Conservation (phyloP, 2,113 vertebrate species). For the Elgaria multicarinata region DNA sequence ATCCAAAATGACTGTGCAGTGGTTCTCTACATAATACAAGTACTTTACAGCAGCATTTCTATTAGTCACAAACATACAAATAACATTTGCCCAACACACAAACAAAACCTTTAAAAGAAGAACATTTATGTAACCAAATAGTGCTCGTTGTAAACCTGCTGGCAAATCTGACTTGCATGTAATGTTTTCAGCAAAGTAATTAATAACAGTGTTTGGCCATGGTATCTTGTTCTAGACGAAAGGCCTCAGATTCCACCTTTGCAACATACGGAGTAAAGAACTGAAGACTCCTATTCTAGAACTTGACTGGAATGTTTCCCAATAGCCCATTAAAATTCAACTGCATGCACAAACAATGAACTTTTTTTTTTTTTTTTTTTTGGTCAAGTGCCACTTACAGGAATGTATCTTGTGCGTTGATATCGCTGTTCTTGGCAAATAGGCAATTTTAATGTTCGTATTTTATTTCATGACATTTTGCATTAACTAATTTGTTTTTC, state of each 20-base stretch:
- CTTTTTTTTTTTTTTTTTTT: neutral
- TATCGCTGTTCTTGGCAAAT: accelerated
- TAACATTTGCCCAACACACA: slow-evolving; percentile 6
- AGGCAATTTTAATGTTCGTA: neutral
- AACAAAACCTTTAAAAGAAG: neutral
- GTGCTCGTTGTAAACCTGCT: neutral
- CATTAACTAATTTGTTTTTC: neutral
- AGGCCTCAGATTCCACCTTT: neutral
- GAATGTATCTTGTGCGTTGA: accelerated
- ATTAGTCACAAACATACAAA: slow-evolving; percentile 18
- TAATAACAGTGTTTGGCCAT: neutral
- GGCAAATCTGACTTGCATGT: neutral
- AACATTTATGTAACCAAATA: neutral
- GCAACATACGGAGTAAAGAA: neutral
- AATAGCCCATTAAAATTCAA: neutral
- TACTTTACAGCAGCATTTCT: slow-evolving; percentile 68
- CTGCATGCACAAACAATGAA: neutral
- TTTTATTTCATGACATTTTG: neutral
- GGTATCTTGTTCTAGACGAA: slow-evolving; percentile 40
- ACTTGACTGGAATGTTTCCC: neutral
- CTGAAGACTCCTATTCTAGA: slow-evolving; percentile 42
- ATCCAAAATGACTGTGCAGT: slow-evolving; percentile 44
- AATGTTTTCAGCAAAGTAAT: neutral
- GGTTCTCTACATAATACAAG: slow-evolving; percentile 54
- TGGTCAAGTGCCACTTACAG: neutral